phyloP scores from a whole-genome alignment of 1,140 invertebrate genomes.

The Drosophila rufa region DNA sequence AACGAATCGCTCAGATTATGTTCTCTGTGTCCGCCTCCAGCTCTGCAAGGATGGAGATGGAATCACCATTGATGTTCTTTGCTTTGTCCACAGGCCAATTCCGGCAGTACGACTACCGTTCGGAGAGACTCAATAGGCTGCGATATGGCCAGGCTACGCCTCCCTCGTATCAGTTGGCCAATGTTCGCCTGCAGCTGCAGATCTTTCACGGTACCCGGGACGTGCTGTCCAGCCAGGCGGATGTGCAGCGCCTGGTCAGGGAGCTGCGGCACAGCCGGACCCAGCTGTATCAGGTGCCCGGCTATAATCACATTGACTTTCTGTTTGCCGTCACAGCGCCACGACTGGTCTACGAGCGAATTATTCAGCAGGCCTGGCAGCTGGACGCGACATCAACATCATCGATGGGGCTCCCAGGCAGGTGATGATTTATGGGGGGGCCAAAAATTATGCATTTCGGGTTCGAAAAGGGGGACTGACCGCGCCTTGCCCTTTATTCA shows the following conservation, averaged over 20 bases:
- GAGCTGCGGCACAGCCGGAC: slow-evolving; percentile 58
- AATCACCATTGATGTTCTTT: slow-evolving; percentile 12
- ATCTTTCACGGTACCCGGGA: slow-evolving; percentile 72
- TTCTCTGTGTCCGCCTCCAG: neutral
- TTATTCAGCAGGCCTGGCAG: slow-evolving; percentile 58
- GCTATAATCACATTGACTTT: slow-evolving; percentile 80
- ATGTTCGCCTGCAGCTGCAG: slow-evolving; percentile 68
- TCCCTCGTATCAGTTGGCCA: slow-evolving; percentile 63
- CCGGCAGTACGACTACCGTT: slow-evolving; percentile 70
- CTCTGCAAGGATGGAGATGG: neutral
- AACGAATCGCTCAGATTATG: too few relatives aligned
- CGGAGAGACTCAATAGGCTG: slow-evolving; percentile 47
- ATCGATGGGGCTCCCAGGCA: neutral
- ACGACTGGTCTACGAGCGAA: slow-evolving; percentile 64
- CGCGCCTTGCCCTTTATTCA: slow-evolving; percentile 38
- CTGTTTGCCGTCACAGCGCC: slow-evolving; percentile 66
- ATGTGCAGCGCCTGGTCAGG: slow-evolving; percentile 50
- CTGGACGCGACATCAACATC: slow-evolving; percentile 26
- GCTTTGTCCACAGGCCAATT: slow-evolving; percentile 63
- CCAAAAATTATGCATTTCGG: slow-evolving; percentile 2
- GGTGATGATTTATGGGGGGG: slow-evolving; percentile 8
- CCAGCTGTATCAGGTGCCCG: slow-evolving; percentile 59
- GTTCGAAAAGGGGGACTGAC: slow-evolving; percentile 2
- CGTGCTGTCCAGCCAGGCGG: slow-evolving; percentile 53
- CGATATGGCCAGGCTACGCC: slow-evolving; percentile 62